phyloP scores from a whole-genome alignment of 2,888 invertebrate genomes.

The Zygothrica quintamaculata region DNA sequence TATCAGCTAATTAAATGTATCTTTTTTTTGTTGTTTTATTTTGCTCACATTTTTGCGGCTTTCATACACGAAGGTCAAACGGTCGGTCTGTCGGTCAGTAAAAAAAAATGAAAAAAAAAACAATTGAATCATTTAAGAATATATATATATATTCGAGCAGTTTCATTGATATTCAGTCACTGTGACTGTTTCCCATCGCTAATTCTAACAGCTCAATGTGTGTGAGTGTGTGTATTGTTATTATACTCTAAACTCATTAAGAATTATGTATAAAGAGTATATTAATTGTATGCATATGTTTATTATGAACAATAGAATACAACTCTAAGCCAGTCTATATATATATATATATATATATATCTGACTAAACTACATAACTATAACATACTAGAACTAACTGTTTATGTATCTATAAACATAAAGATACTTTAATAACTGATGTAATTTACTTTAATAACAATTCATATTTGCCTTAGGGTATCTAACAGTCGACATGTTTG shows the following conservation, averaged over 20 bases:
- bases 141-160: not conserved
- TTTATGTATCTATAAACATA: too few relatives aligned
- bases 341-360: not conserved
- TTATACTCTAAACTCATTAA: conserved; percentile 28
- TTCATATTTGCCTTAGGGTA: too few relatives aligned
- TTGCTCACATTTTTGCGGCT: not conserved
- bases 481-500: not conserved
- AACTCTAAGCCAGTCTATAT: too few relatives aligned
- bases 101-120: too few relatives aligned
- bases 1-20: not conserved
- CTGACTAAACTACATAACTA: too few relatives aligned
- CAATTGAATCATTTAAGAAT: not conserved
- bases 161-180: conserved; percentile 10
- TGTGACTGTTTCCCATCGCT: conserved; percentile 40
- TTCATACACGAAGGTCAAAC: too few relatives aligned
- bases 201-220: conserved; percentile 8
- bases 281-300: too few relatives aligned
- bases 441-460: too few relatives aligned
- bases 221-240: conserved; percentile 14
- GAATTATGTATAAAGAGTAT: too few relatives aligned
- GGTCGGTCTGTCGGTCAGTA: not conserved
- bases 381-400: too few relatives aligned
- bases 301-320: too few relatives aligned
- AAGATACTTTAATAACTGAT: too few relatives aligned
- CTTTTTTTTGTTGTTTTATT: not conserved